Evolutionary conservation across 30 jellyfish, hydroid and myxozoan species (phyloP).

Genomic region (Turritopsis rubra): DNA sequence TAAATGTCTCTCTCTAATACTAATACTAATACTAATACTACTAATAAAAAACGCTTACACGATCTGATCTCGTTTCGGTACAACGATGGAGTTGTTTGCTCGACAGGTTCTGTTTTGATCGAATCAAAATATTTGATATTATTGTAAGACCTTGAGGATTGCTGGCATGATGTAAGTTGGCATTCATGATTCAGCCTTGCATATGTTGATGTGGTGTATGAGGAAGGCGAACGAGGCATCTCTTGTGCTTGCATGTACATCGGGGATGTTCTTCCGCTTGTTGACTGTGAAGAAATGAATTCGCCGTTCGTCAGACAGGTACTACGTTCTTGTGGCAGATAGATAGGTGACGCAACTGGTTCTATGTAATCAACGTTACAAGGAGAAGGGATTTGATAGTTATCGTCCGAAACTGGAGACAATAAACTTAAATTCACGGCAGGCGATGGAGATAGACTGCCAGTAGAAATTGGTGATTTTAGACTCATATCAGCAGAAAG

Average conservation of each 20-base stretch:
- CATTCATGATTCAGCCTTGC: background rate
- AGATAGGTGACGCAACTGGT: slow-evolving; percentile 23
- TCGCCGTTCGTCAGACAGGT: background rate
- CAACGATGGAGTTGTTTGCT: background rate
- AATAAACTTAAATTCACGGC: slow-evolving; percentile 9
- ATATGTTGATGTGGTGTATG: background rate
- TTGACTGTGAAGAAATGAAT: background rate
- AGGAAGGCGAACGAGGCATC: background rate
- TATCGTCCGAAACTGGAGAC: slow-evolving; percentile 22
- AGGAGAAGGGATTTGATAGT: slow-evolving; percentile 26
- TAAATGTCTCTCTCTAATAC: too few species aligned
- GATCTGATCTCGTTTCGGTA: background rate
- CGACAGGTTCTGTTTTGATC: background rate
- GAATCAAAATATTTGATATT: background rate
- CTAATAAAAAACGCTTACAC: background rate
- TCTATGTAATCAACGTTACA: slow-evolving; percentile 19
- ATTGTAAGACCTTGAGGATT: background rate
- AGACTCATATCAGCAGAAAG: background rate
- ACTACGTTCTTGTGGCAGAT: slow-evolving; percentile 12
- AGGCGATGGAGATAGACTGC: slow-evolving; percentile 4
- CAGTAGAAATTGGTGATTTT: background rate
- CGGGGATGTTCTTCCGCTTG: slow-evolving; percentile 10
- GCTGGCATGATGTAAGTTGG: background rate
- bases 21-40: too few species aligned
- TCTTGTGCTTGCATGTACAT: background rate